Evolutionary conservation across 2,113 vertebrate species (phyloP), one percentile per base, ranked within the genome.

Genomic region (Xyliphius kryptos): DNA sequence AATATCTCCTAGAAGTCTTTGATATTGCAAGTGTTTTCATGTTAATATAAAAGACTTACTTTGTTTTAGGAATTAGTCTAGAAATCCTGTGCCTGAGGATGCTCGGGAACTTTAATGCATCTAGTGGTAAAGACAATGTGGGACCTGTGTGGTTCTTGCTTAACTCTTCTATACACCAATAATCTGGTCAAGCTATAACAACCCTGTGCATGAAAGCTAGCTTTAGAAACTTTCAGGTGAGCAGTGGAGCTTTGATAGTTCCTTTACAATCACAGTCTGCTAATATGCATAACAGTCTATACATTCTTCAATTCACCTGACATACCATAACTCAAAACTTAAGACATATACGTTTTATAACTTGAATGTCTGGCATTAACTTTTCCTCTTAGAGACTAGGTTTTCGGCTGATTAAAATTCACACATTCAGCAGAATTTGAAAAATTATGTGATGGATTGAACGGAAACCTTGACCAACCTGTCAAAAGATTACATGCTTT

Each of bases 361-460:
- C 16, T 70, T 73, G 66, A 71, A 69, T 79, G 77, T 81, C 72
- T 70, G 40, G 52, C 76, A 74, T 72, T 74, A 69, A 77, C 76
- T 74, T 73, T 71, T 75, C 22, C 32, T 74, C 68, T 80, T 80
- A 82, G 78, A 76, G 13, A 69, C 78, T 68, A 61, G 74, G 69
- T 85, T 83, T 83, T 76, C n/a, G 81, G 82, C 75, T 69, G 76
- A 83, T 88, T 82, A 83, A 85, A 85, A 88, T 79, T 76, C 80
- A 82, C 80, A 73, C 74, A 77, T 78, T 87, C 85, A 85, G 84
- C 85, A 85, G 78, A n/a, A 84, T 86, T 86, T 76, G 52, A 58
- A 66, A 86, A 86, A 85, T 84, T 80, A 85, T 80, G 80, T 81
- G 79, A 79, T 75, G 82, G 86, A 87, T 87, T 87, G 85, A 88